Evolutionary conservation across 2,797 vertebrate species (phyloP), one percentile per base, ranked within the genome.

Genomic region (Lates japonicus): DNA sequence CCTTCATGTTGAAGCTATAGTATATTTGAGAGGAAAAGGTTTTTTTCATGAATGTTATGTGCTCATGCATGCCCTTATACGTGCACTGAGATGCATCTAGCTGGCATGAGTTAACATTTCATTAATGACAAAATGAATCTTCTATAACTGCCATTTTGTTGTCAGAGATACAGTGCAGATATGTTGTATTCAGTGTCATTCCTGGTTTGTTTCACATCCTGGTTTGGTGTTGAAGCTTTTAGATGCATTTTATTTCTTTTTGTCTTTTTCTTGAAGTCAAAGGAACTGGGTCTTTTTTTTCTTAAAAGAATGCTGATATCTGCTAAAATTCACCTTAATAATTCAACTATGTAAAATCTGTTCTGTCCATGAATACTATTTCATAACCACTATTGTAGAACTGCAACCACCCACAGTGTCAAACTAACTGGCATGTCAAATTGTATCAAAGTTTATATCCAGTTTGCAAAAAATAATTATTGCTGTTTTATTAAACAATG

Each of bases 371-470:
- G 65, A 82, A 78, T 74, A 71, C 80, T 87, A 55, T 81, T 90
- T 89, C 84, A 88, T 85, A 33, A 81, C 61, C 82, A 88, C 81
- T 83, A 78, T 70, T 85, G 74, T 90, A 92, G 68, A 87, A 86
- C 82, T 78, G 82, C 84, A 85, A 80, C 77, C 78, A 70, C 80
- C 77, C 80, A 86, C 82, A 17, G 70, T 72, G 76, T 93, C 91
- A 87, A 89, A 87, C 51, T 78, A 87, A 86, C 85, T 57, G 91
- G 95, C 94, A 95, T 94, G 94, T 91, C 87, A 68, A 81, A 78
- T 76, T 87, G 84, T 92, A 83, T 89, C 70, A 90, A 92, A 60
- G 83, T 95, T 95, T 95, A 82, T 94, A 95, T 93, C 93, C 92
- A 92, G 91, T 95, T 95, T 95, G 93, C 93, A 94, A 94, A 93